phyloP scores from a whole-genome alignment of 2,797 vertebrate species.

The Linurgus olivaceus region DNA sequence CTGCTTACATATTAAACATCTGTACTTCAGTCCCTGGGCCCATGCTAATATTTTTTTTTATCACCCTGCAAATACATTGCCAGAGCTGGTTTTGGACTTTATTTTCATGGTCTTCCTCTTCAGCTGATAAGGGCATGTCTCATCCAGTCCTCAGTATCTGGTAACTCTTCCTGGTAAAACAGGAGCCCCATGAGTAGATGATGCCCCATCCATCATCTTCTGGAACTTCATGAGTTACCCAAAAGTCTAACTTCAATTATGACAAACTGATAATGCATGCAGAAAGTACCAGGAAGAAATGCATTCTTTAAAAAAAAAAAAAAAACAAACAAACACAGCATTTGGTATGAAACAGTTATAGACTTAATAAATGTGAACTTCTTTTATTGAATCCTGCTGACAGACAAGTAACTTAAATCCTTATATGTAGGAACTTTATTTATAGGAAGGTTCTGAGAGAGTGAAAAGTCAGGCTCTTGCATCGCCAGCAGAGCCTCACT shows the following conservation, averaged over 20 bases:
- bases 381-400: conserved; percentile 8
- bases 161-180: background rate
- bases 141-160: background rate
- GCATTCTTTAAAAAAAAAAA: background rate
- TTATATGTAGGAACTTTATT: background rate
- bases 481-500: background rate
- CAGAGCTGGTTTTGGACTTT: background rate
- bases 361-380: background rate
- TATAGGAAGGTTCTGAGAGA: background rate
- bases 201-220: background rate
- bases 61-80: background rate
- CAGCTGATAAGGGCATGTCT: conserved; percentile 16
- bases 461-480: background rate
- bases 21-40: background rate
- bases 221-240: background rate
- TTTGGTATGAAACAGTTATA: background rate
- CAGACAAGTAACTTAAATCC: background rate
- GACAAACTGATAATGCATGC: background rate
- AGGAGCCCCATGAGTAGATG: background rate
- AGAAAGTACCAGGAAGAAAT: background rate
- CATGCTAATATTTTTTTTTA: conserved; percentile 11
- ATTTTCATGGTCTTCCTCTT: background rate
- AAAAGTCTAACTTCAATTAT: background rate
- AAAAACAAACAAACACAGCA: background rate
- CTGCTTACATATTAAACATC: background rate